These are phyloP conservation scores for Drosophila sp. DNA, from an alignment of 1,140 invertebrate species.

Conservation along the genomic window DNA sequence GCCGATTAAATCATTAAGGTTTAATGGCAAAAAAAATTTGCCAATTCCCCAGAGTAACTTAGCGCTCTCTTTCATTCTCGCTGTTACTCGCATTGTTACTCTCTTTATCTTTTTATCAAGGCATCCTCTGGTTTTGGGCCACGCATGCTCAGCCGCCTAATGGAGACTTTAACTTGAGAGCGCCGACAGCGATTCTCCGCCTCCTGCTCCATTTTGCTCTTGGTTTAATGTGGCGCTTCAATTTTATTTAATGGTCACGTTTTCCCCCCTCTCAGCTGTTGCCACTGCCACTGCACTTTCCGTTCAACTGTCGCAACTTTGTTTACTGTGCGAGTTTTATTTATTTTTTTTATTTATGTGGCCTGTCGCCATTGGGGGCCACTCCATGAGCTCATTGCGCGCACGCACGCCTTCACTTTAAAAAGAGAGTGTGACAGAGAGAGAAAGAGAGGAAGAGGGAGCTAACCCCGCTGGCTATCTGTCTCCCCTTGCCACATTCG, in stretches of 20 bases:
- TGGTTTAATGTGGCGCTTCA: slow-evolving; percentile 63
- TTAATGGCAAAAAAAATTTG: slow-evolving; percentile 34
- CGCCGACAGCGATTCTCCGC: slow-evolving; percentile 22
- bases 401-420: slow-evolving; percentile 47
- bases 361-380: slow-evolving; percentile 47
- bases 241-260: slow-evolving; percentile 72
- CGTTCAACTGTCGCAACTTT: slow-evolving; percentile 68
- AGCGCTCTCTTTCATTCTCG: background rate
- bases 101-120: background rate
- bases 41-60: slow-evolving; percentile 28
- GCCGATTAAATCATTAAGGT: slow-evolving; percentile 36
- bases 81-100: background rate
- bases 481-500: background rate
- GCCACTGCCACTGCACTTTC: slow-evolving; percentile 55
- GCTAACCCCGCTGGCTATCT: background rate
- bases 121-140: slow-evolving; percentile 28
- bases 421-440: background rate
- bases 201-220: slow-evolving; percentile 16
- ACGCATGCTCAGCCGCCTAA: slow-evolving; percentile 49
- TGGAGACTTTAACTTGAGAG: slow-evolving; percentile 57
- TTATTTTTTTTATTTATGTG: slow-evolving; percentile 43
- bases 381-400: slow-evolving; percentile 48
- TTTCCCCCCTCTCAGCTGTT: slow-evolving; percentile 5
- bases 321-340: slow-evolving; percentile 52
- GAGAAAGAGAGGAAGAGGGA: background rate